phyloP scores from a whole-genome alignment of 2,113 vertebrate species.

The Notarius lentiginosus region DNA sequence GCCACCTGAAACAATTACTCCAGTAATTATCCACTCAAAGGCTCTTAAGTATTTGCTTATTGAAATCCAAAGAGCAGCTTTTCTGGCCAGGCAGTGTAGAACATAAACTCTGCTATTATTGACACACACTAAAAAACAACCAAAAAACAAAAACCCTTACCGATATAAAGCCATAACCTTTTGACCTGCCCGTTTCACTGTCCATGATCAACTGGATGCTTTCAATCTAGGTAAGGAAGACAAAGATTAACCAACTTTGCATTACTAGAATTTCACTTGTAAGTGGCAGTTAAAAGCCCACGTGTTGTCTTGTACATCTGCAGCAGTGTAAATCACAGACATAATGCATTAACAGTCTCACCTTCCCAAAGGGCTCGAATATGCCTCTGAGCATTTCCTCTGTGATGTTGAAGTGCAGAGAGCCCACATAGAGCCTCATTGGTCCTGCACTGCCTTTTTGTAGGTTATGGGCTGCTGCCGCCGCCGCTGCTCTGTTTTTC shows the following conservation, averaged over 20 bases:
- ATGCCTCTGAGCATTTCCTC: slow-evolving; percentile 99
- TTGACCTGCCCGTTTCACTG: slow-evolving; percentile 95
- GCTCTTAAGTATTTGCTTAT: too few species aligned
- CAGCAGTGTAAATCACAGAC: not conserved
- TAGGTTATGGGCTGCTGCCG: slow-evolving; percentile 91
- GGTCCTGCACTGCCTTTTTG: slow-evolving; percentile 97
- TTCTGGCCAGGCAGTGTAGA: too few species aligned
- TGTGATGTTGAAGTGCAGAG: slow-evolving; percentile 97
- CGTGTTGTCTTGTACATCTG: not conserved
- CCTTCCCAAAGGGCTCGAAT: slow-evolving; percentile 97
- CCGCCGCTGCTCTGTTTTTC: slow-evolving; percentile 87
- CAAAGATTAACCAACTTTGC: not conserved
- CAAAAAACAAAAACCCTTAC: slow-evolving; percentile 68
- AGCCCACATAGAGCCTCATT: slow-evolving; percentile 96
- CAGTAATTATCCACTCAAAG: too few species aligned
- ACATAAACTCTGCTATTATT: too few species aligned
- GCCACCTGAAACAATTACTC: too few species aligned
- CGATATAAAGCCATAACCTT: slow-evolving; percentile 98
- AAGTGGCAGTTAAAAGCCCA: not conserved
- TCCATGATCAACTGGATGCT: slow-evolving; percentile 99
- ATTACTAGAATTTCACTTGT: not conserved
- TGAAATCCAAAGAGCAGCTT: too few species aligned
- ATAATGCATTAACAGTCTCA: slow-evolving; percentile 55
- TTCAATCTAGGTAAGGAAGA: slow-evolving; percentile 81
- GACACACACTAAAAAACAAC: too few species aligned